phyloP scores from a whole-genome alignment of 2,113 vertebrate genomes.

The Macheiramphus alcinus region DNA sequence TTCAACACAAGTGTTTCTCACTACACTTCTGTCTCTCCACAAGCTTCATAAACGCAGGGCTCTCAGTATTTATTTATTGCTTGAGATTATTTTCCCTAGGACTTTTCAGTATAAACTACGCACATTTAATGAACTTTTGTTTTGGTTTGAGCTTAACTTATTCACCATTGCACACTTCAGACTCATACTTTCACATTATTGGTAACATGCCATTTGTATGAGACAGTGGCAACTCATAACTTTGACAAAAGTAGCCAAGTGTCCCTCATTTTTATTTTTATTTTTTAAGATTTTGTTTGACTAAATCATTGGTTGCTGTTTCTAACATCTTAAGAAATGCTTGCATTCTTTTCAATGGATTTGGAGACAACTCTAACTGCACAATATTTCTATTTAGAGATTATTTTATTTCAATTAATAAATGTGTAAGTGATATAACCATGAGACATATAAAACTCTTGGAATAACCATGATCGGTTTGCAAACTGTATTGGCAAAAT shows the following conservation, averaged over 20 bases:
- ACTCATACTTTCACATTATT: background rate
- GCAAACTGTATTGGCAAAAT: background rate
- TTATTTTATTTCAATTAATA: background rate
- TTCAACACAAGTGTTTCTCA: background rate
- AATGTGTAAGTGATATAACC: background rate
- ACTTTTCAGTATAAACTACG: background rate
- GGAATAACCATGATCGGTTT: background rate
- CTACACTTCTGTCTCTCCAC: background rate
- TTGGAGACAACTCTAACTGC: background rate
- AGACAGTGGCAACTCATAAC: background rate
- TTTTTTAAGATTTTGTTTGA: background rate
- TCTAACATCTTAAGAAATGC: background rate
- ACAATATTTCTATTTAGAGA: background rate
- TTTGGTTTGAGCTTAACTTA: background rate
- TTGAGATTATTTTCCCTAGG: background rate
- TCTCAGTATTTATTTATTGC: conserved; percentile 21
- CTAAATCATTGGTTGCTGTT: background rate
- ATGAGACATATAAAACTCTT: background rate
- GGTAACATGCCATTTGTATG: background rate
- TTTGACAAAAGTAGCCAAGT: background rate
- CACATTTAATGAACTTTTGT: background rate
- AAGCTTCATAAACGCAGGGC: background rate
- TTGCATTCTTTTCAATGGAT: background rate
- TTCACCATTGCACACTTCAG: background rate
- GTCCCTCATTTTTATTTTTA: accelerated